Base-by-base conservation (phyloP, 2,888 invertebrate species). In the Agapostemon virescens region DNA sequence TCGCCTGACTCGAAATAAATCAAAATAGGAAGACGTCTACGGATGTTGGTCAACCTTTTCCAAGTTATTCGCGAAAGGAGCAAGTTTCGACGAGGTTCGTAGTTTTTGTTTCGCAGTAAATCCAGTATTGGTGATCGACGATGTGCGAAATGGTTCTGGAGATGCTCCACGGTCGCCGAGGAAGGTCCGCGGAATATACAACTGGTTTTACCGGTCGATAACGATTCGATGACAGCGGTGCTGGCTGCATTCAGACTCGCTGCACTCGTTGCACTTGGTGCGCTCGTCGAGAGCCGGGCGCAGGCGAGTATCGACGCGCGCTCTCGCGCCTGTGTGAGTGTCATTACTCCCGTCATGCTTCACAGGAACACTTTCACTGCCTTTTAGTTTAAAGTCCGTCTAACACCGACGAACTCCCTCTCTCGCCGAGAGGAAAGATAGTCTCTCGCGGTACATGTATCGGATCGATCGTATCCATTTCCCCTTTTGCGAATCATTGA, bases 271-370 rank as follows among this genome's bases (percentile, higher is more conserved):
- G 49, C 49, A 11, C n/a, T 49, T 70, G 69, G 33, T n/a, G 74
- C 69, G 52, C 33, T 30, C 49, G 30, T n/a, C 66, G 30, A 52
- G 40, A n/a, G n/a, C n/a, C 52, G 67, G 45, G 67, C 71, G 23
- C 72, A 66, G 55, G 38, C 78, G 69, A 52, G 69, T 52, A 66
- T 82, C 55, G 55, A 38, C 40, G 67, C 40, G 33, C 15, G 58
- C 69, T 55, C 36, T 36, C 36, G 23, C 7, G 33, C 71, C 66
- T 80, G 88, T 90, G 84, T 87, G 84, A 74, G 89, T 89, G 89
- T 90, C 89, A 90, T 91, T 91, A 91, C 90, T 90, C 90, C 90
- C 90, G 89, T 91, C 90, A 90, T 89, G 90, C 90, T 88, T 84
- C 86, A 87, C 87, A 90, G 87, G 88, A 90, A 89, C 89, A 91